Evolutionary conservation across 2,797 vertebrate species (phyloP), one percentile per base, ranked within the genome.

Genomic region (Phaenicophaeus curvirostris): DNA sequence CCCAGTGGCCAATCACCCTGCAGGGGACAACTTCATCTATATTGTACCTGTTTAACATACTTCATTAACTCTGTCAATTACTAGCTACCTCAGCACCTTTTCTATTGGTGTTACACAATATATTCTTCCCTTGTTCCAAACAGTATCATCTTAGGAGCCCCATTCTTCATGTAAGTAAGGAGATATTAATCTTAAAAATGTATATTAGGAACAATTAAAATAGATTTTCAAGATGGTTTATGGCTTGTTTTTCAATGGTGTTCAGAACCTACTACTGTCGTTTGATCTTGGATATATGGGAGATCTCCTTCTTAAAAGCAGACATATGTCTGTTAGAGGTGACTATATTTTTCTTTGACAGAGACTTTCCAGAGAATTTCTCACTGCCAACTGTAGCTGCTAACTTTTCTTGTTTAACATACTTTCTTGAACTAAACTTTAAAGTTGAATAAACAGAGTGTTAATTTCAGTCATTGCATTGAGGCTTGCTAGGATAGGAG

Each of bases 1-100:
- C 90, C 94, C 79, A 87, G 84, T 89, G 96, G 78, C 93, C 95
- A 95, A 94, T 96, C 95, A 91, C 94, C 63, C 93, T 95, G 90
- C 77, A 92, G 87, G 90, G 94, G 91, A 95, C 92, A 88, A 75
- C 90, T 96, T 95, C 92, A 92, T 96, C 90, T 95, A 58, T 96
- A 96, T 88, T 94, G 85, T 96, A 90, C 87, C 95, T 93, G 89
- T 74, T 96, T 96, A 94, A 95, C 82, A 96, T 92, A 95, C 95
- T 92, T 96, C 95, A 96, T 96, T 93, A 94, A 90, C 90, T 94
- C 84, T 94, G 93, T 85, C 95, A 95, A 96, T 92, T 95, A 88
- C 75, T 75, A 93, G 88, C 93, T 85, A 94, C 73, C 90, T 94
- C 93, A 94, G 93, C 90, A 93, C 67, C 71, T 95, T 94, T 94